Evolutionary conservation across 2,797 vertebrate species (phyloP).

Genomic region (Dendrocincla tyrannina): DNA sequence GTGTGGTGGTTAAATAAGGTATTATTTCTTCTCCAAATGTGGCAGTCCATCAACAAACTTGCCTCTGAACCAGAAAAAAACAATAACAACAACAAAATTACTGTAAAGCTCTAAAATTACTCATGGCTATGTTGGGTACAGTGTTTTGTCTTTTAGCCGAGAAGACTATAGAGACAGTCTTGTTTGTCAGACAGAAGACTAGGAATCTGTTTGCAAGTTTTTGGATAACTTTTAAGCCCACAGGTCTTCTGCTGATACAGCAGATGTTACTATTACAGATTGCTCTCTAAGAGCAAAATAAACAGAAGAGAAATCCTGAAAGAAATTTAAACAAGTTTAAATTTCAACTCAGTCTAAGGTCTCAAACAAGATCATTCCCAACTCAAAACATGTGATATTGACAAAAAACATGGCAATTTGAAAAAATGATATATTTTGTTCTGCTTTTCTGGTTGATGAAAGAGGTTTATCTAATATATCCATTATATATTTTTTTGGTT

Average conservation of each 20-base stretch:
- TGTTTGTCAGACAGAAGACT: background rate
- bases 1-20: background rate
- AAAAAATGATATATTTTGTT: background rate
- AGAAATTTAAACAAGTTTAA: background rate
- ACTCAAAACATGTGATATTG: background rate
- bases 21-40: background rate
- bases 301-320: background rate
- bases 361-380: background rate
- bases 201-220: background rate
- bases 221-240: background rate
- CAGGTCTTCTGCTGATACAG: background rate
- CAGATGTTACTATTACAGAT: background rate
- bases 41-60: background rate
- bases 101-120: background rate
- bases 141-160: background rate
- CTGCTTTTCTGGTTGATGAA: background rate
- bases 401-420: background rate
- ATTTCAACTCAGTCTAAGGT: background rate
- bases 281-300: background rate
- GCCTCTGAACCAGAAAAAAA: background rate
- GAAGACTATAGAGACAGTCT: background rate
- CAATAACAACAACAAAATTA: background rate
- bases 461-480: background rate
- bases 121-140: background rate
- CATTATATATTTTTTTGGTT: background rate